Conservation (phyloP, 2,113 vertebrate species). For the Pelusios castaneus region DNA sequence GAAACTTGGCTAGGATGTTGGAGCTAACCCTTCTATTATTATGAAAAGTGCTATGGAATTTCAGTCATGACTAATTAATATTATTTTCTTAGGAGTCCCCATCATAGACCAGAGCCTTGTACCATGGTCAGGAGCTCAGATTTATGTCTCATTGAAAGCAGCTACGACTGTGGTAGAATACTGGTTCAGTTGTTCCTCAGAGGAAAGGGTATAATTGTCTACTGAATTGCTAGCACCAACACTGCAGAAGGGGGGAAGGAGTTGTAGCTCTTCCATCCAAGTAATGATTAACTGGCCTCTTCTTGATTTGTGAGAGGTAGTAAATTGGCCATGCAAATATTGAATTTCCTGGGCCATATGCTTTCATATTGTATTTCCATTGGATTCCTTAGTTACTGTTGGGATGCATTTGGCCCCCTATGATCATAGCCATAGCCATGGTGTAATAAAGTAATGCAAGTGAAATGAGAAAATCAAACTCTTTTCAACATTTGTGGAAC, state of each 20-base stretch:
- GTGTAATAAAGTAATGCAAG: not conserved
- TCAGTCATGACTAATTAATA: no score
- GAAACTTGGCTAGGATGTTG: not conserved
- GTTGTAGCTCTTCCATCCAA: no score
- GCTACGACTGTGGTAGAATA: not conserved
- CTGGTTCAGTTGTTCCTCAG: not conserved
- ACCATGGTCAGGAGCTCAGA: not conserved
- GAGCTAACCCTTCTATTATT: no score
- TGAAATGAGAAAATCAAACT: not conserved
- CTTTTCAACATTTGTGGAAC: not conserved
- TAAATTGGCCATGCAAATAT: not conserved
- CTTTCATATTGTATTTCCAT: not conserved
- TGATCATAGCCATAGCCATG: not conserved
- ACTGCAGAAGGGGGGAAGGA: no score
- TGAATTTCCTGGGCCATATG: not conserved
- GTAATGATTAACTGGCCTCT: not conserved
- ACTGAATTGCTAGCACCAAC: not conserved
- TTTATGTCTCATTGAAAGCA: not conserved
- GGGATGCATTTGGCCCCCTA: not conserved
- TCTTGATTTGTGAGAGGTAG: fast-evolving
- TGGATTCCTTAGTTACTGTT: not conserved
- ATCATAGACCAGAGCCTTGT: no score
- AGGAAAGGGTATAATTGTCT: not conserved
- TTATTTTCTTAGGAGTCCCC: no score
- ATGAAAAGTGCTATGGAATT: no score